Base-by-base conservation (phyloP, 2,797 vertebrate genomes). In the Notolepis coatsorum region DNA sequence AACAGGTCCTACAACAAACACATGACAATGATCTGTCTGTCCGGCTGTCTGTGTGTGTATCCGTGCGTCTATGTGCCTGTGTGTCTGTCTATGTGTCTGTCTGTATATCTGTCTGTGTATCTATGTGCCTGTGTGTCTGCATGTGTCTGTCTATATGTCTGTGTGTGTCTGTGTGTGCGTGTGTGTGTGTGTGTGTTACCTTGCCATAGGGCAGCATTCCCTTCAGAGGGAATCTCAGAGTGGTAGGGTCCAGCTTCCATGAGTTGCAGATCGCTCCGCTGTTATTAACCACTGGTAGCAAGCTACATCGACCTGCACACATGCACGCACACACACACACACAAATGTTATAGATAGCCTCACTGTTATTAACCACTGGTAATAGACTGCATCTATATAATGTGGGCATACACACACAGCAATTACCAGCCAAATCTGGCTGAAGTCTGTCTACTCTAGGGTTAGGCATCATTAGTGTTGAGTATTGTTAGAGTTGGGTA, bases 261-360 rank as follows among this genome's bases (percentile, higher is more conserved):
- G 98, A 99, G 87, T 99, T 99, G 82, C 98, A 99, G 85, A 99
- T 99, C 51, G 97, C 98, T 0, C 98, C 98, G 0, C 97, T 99
- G 84, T 99, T 99, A 89, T 99, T 99, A 64, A 99, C 98, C 55
- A 99, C 98, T 2, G 98, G 98, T 54, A 99, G 92, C 67, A 99
- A 94, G 85, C 95, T 99, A 81, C 98, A 99, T 31, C 98, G 94
- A 55, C 98, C 98, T 99, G 0, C 5, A 57, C 23, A 66, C 35
- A 80, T 18, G 50, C 60, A 63, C 3, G 9, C 1, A 41, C 0
- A 30, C 13, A 43, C 6, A 5, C 47, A 54, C 17, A 23, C 0
- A 35, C 23, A 53, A n/a, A n/a, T n/a, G n/a, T n/a, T n/a, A n/a
- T n/a, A n/a, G n/a, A n/a, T n/a, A n/a, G n/a, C n/a, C n/a, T n/a